phyloP scores from a whole-genome alignment of 2,888 invertebrate species.

The Serrognathus titanus region DNA sequence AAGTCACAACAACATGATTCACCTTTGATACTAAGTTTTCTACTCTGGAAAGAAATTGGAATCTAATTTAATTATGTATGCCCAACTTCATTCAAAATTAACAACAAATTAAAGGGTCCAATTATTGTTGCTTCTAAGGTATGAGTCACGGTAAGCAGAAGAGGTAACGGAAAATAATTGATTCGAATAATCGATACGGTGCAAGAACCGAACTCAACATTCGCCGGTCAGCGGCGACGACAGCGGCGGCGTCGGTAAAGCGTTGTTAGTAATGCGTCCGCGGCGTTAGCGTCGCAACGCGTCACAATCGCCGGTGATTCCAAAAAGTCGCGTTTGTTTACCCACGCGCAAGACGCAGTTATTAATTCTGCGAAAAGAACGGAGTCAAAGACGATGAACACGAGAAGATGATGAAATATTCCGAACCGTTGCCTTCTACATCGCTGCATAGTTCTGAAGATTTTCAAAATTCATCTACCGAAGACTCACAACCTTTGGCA shows the following conservation, averaged over 20 bases:
- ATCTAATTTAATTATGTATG: too few relatives aligned
- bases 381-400: not conserved
- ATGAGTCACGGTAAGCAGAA: not conserved
- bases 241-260: not conserved
- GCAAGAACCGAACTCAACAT: conserved; percentile 17
- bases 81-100: too few relatives aligned
- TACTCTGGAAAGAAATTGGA: too few relatives aligned
- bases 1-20: too few relatives aligned
- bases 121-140: too few relatives aligned
- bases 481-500: conserved; percentile 7
- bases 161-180: conserved; percentile 10
- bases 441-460: conserved; percentile 4
- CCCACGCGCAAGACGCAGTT: not conserved
- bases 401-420: conserved; percentile 10
- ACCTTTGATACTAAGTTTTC: too few relatives aligned
- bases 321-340: not conserved
- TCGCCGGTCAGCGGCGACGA: not conserved
- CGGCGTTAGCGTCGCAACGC: not conserved
- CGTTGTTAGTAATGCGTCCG: not conserved
- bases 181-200: conserved; percentile 22
- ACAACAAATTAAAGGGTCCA: too few relatives aligned
- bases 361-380: too few relatives aligned
- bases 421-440: conserved; percentile 7
- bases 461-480: conserved; percentile 3
- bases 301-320: not conserved